phyloP scores from a whole-genome alignment of 2,113 vertebrate genomes.

The Triplophysa siluroides region DNA sequence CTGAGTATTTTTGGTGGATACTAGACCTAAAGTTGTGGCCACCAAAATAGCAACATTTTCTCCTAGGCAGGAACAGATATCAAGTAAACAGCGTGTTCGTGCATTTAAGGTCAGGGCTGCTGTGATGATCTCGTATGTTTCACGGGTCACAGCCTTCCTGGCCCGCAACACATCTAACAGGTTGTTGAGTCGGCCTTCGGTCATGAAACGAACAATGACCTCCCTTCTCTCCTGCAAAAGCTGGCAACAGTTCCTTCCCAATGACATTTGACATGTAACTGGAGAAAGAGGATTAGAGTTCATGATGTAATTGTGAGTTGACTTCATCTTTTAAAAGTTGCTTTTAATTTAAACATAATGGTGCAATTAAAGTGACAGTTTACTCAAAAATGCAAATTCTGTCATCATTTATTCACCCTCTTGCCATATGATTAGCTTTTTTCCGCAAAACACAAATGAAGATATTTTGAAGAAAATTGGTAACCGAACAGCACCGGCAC shows the following conservation, averaged over 20 bases:
- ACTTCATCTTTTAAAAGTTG: neutral
- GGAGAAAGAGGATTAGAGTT: neutral
- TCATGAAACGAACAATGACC: constrained; percentile 70
- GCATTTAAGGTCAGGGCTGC: constrained; percentile 61
- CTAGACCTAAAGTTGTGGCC: constrained; percentile 57
- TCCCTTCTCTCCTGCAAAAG: constrained; percentile 66
- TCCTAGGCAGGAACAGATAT: constrained; percentile 68
- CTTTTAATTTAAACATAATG: too few relatives aligned
- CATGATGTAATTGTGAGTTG: neutral
- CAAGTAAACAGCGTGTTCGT: constrained; percentile 67
- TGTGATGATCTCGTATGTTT: constrained; percentile 71
- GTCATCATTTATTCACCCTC: too few relatives aligned
- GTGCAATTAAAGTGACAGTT: too few relatives aligned
- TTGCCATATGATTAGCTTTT: too few relatives aligned
- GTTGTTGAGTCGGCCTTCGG: constrained; percentile 75
- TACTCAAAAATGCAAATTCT: too few relatives aligned
- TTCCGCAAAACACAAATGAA: too few relatives aligned
- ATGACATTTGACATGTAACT: constrained; percentile 10
- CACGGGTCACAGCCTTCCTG: constrained; percentile 54
- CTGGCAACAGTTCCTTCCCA: constrained; percentile 52
- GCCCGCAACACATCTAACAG: constrained; percentile 71
- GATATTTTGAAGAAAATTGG: too few relatives aligned
- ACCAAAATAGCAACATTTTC: constrained; percentile 66
- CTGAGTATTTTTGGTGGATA: constrained; percentile 33
- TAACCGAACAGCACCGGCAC: too few relatives aligned